Evolutionary conservation across 2,888 invertebrate genomes (phyloP).

Genomic region (Idaea straminata): DNA sequence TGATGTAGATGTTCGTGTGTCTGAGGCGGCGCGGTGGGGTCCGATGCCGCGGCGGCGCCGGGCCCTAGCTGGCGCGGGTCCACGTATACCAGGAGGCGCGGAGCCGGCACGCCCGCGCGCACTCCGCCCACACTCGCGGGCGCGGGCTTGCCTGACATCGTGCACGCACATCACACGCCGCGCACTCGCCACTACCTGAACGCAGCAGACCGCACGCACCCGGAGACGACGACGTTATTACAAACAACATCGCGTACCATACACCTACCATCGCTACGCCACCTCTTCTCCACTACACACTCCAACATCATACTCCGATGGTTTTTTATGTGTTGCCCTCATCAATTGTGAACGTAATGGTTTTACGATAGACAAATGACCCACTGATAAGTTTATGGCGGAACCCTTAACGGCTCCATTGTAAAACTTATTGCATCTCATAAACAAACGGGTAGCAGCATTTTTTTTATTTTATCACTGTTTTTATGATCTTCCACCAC

Average conservation of each 20-base stretch:
- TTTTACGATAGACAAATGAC: constrained; percentile 62
- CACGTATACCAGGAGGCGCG: constrained; percentile 79
- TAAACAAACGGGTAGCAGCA: constrained; percentile 55
- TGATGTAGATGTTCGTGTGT: constrained; percentile 38
- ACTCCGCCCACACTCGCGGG: constrained; percentile 84
- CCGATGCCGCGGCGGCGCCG: constrained; percentile 61
- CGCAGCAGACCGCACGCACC: constrained; percentile 49
- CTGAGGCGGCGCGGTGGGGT: constrained; percentile 44
- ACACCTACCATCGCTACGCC: constrained; percentile 66
- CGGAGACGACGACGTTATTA: constrained; percentile 53
- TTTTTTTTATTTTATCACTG: constrained; percentile 43
- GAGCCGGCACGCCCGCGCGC: constrained; percentile 74
- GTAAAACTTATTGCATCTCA: constrained; percentile 57
- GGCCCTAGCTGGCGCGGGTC: constrained; percentile 76
- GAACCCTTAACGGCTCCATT: constrained; percentile 74
- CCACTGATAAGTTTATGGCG: constrained; percentile 70
- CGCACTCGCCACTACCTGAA: constrained; percentile 67
- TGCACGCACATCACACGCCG: constrained; percentile 86
- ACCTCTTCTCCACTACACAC: constrained; percentile 50
- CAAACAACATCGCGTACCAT: constrained; percentile 61
- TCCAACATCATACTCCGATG: constrained; percentile 65
- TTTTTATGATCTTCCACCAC: constrained; percentile 46
- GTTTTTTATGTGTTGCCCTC: constrained; percentile 54
- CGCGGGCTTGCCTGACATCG: constrained; percentile 90
- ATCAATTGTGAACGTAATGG: constrained; percentile 59